phyloP scores from a whole-genome alignment of 2,113 vertebrate genomes.

The Alexandromys fortis region DNA sequence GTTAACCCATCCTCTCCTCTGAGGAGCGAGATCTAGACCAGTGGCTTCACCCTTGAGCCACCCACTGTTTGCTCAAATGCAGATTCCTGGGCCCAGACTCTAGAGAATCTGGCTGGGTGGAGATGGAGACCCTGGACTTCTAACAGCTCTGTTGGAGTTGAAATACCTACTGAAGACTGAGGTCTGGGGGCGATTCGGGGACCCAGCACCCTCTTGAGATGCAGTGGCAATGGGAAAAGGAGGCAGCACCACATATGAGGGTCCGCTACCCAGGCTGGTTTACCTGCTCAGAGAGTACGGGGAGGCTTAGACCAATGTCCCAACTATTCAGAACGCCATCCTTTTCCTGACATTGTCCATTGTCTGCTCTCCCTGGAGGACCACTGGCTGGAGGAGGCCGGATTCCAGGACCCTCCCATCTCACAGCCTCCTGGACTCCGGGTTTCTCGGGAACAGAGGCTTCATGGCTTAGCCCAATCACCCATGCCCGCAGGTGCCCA shows the following conservation, averaged over 20 bases:
- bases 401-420: background rate
- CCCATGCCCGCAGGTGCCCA: slow-evolving; percentile 86
- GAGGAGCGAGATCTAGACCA: background rate
- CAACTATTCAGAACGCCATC: background rate
- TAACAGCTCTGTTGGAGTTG: background rate
- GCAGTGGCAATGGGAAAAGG: background rate
- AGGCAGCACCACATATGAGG: background rate
- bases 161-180: background rate
- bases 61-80: background rate
- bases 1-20: background rate
- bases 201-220: background rate
- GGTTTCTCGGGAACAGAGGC: background rate
- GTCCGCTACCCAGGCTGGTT: background rate
- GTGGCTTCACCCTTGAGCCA: background rate
- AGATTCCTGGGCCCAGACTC: background rate
- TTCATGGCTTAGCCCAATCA: background rate
- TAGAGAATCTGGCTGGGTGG: background rate
- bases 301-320: background rate
- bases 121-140: background rate
- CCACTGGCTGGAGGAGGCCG: background rate
- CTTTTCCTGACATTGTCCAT: background rate
- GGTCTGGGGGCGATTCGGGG: background rate
- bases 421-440: background rate
- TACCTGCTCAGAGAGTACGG: background rate
- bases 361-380: background rate